A percentile compares a stretch with the other conserved stretches of the same genome.
These are phyloP conservation scores for Saccostrea glomerata DNA, from an alignment of 1,140 invertebrate species.

Conservation along the genomic window DNA sequence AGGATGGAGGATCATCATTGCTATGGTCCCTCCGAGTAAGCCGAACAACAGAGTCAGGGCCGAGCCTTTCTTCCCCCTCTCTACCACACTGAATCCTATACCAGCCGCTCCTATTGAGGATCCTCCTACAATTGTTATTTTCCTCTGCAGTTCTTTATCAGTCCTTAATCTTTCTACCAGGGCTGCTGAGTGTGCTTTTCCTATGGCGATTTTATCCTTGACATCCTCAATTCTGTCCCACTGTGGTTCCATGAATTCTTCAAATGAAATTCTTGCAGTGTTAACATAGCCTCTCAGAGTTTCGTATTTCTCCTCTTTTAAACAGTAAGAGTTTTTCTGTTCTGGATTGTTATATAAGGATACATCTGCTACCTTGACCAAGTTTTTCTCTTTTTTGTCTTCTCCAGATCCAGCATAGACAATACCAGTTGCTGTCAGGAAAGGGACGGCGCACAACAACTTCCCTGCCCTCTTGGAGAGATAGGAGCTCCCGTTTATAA, in stretches of 20 bases:
- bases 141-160: conserved; percentile 20
- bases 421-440: neutral
- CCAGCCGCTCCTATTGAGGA: neutral
- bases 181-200: neutral
- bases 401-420: neutral
- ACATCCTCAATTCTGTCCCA: conserved; percentile 33
- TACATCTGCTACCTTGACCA: neutral
- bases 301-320: conserved; percentile 20
- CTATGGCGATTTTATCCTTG: neutral
- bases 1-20: neutral
- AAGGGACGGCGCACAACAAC: neutral
- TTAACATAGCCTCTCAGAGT: conserved; percentile 14
- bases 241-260: conserved; percentile 11
- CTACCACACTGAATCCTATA: neutral
- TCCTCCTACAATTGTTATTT: conserved; percentile 13
- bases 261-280: neutral
- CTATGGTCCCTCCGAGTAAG: neutral
- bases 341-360: conserved; percentile 8
- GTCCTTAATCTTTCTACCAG: neutral
- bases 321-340: neutral
- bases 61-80: neutral
- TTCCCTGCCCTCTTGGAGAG: neutral
- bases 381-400: neutral
- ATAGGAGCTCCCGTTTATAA: neutral
- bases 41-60: neutral